A percentile compares a stretch with the other conserved stretches of the same genome.
These are phyloP conservation scores for Anaspis maculata DNA, from an alignment of 2,888 invertebrate genomes.

Conservation along the genomic window DNA sequence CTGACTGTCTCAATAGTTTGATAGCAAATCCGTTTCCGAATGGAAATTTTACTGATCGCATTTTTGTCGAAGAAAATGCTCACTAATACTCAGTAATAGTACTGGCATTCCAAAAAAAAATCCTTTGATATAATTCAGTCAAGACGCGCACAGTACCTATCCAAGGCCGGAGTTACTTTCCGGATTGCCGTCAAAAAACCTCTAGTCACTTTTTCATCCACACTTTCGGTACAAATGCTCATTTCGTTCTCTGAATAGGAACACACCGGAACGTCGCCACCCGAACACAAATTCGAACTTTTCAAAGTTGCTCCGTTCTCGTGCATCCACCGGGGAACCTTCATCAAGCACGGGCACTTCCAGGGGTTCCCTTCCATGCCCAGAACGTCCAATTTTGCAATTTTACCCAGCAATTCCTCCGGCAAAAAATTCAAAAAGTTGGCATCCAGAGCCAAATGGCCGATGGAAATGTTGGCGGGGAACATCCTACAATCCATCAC, in stretches of 20 bases:
- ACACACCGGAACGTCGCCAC: slow-evolving; percentile 5
- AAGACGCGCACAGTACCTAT: too few species aligned
- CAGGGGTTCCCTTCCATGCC: slow-evolving; percentile 29
- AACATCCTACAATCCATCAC: slow-evolving; percentile 19
- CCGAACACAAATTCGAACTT: slow-evolving; percentile 12
- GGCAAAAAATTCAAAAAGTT: slow-evolving; percentile 26
- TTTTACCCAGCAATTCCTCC: slow-evolving; percentile 16
- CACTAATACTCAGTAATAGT: too few species aligned
- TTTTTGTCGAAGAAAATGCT: too few species aligned
- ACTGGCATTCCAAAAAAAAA: too few species aligned
- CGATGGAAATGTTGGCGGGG: slow-evolving; percentile 17
- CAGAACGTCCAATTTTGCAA: slow-evolving; percentile 17
- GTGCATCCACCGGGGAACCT: slow-evolving; percentile 19
- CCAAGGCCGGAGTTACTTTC: too few species aligned
- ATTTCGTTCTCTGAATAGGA: background rate
- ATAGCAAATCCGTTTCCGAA: too few species aligned
- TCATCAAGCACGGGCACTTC: slow-evolving; percentile 25
- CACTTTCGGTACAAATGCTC: too few species aligned
- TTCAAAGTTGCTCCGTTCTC: slow-evolving; percentile 14
- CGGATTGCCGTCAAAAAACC: too few species aligned
- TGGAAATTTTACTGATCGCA: too few species aligned
- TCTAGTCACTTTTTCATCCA: too few species aligned
- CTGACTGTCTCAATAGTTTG: too few species aligned
- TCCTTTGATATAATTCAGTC: too few species aligned
- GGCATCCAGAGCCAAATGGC: slow-evolving; percentile 17